These are phyloP conservation scores for Pachyseris speciosa DNA, from an alignment of 64 coral and sea anemone species.

Conservation along the genomic window DNA sequence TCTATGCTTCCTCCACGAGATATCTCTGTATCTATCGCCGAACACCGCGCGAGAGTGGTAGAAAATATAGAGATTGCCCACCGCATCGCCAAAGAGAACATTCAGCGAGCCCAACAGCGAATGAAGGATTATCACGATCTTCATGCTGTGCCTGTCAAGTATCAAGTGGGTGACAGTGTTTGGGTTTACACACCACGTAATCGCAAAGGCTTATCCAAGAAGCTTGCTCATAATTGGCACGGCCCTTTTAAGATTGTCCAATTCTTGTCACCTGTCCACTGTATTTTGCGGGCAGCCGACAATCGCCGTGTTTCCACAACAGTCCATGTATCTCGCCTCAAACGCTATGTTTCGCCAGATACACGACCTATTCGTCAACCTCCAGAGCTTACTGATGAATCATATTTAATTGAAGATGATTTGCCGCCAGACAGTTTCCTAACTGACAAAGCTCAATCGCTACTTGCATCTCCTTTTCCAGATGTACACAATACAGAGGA, in stretches of 20 bases:
- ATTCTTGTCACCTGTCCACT: constrained; percentile 45
- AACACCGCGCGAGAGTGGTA: constrained; percentile 52
- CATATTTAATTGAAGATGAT: not conserved
- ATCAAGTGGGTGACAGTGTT: constrained; percentile 20
- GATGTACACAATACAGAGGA: fast-evolving
- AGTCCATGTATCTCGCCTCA: constrained; percentile 11
- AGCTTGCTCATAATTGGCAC: not conserved
- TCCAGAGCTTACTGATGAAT: not conserved
- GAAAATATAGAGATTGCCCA: constrained; percentile 45
- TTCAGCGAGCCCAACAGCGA: constrained; percentile 41
- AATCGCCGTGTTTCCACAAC: constrained; percentile 6
- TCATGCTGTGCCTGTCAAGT: not conserved
- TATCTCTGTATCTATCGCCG: constrained; percentile 41
- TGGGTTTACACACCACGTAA: constrained; percentile 46
- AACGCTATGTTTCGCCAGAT: constrained; percentile 10
- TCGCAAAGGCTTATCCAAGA: not conserved
- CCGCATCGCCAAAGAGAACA: constrained; percentile 56
- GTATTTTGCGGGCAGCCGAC: not conserved
- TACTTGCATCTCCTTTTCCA: not conserved
- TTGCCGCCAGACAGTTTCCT: not conserved
- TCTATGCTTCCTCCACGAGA: constrained; percentile 29
- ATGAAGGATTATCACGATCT: constrained; percentile 59
- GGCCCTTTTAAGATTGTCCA: constrained; percentile 14
- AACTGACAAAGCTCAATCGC: not conserved
- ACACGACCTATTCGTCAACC: not conserved